Evolutionary conservation across 2,888 invertebrate species (phyloP).

Genomic region (Biston betularia): DNA sequence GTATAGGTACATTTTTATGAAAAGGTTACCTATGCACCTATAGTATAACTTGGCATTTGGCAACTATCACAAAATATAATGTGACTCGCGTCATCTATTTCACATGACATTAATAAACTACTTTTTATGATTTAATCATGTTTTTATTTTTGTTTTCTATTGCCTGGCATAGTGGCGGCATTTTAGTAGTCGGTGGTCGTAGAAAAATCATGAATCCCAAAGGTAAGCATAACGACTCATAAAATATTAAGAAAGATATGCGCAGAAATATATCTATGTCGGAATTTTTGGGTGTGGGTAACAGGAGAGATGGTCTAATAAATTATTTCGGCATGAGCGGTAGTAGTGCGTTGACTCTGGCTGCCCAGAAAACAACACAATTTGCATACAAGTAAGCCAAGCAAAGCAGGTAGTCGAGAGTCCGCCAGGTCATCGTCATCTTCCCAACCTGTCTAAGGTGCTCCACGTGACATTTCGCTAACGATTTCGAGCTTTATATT

Average conservation of each 20-base stretch:
- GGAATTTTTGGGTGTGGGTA: constrained; percentile 48
- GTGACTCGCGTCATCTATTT: constrained; percentile 4
- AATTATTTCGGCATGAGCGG: constrained; percentile 67
- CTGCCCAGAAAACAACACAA: constrained; percentile 71
- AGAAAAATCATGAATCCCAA: neutral
- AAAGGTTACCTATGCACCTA: constrained; percentile 12
- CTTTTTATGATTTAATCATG: constrained; percentile 31
- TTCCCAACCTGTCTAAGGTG: constrained; percentile 72
- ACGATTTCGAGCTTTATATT: constrained; percentile 64
- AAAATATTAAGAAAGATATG: neutral
- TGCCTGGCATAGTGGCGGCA: neutral
- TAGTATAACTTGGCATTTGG: constrained; percentile 7
- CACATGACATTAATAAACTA: constrained; percentile 26
- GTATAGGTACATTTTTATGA: neutral
- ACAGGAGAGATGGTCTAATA: constrained; percentile 68
- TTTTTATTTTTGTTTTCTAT: constrained; percentile 9
- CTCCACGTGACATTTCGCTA: constrained; percentile 75
- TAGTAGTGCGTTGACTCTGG: constrained; percentile 73
- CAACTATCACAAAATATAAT: neutral
- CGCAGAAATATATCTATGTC: constrained; percentile 24
- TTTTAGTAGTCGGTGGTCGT: neutral
- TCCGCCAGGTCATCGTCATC: constrained; percentile 79
- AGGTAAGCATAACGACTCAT: neutral
- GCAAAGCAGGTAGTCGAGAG: constrained; percentile 74
- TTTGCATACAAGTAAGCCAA: constrained; percentile 76